These are phyloP conservation scores for Drosophila insularis DNA, from an alignment of 1,140 invertebrate genomes.

Conservation along the genomic window DNA sequence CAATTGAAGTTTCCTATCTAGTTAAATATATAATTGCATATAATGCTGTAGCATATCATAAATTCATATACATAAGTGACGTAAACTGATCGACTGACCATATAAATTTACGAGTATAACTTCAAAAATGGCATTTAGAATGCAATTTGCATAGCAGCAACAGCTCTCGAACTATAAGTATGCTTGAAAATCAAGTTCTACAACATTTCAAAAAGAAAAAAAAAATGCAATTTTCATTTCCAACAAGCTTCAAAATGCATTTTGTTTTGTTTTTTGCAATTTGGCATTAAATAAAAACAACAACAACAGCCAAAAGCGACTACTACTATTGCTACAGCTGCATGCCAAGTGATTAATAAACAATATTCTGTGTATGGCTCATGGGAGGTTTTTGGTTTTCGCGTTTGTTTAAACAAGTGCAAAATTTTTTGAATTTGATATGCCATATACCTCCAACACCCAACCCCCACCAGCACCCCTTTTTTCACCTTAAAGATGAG, in stretches of 20 bases:
- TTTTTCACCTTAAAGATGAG: not conserved
- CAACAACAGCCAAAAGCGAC: not conserved
- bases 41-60: not conserved
- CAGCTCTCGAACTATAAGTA: not conserved
- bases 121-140: conserved; percentile 57
- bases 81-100: conserved; percentile 32
- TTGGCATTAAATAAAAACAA: not conserved
- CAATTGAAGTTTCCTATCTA: not conserved
- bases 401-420: conserved; percentile 16
- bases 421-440: conserved; percentile 10
- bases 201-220: conserved; percentile 55
- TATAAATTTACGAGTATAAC: conserved; percentile 47
- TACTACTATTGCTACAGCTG: conserved; percentile 5
- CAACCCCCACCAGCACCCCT: not conserved
- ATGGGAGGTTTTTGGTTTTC: conserved; percentile 2
- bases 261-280: conserved; percentile 2
- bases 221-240: conserved; percentile 38
- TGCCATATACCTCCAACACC: no score
- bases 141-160: conserved; percentile 40
- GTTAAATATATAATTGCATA: not conserved
- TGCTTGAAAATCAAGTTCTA: conserved; percentile 70
- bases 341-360: conserved; percentile 12
- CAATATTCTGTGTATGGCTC: conserved; percentile 8
- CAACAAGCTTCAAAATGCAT: conserved; percentile 1
- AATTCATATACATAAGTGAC: not conserved